Evolutionary conservation across 2,888 invertebrate species (phyloP).

Genomic region (Phorcus lineatus): DNA sequence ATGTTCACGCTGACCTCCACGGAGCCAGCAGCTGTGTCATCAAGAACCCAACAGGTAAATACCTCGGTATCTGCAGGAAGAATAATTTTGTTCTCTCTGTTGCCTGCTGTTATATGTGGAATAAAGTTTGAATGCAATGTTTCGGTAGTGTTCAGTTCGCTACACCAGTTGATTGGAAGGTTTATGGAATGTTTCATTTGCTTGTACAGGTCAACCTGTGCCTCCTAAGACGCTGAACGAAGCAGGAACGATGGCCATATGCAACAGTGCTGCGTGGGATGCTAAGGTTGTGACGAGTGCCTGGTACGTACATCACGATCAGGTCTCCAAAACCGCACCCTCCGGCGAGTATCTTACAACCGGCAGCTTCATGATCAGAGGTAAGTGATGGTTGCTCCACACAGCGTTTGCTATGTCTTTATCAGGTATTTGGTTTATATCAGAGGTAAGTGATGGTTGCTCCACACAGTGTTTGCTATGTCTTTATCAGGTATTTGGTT

Average conservation of each 20-base stretch:
- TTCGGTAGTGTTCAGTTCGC: too few species aligned
- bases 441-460: constrained; percentile 74
- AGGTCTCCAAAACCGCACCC: constrained; percentile 97
- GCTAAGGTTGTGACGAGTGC: constrained; percentile 96
- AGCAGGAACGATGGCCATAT: constrained; percentile 95
- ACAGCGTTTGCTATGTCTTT: too few species aligned
- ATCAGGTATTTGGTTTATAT: too few species aligned
- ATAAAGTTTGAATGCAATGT: too few species aligned
- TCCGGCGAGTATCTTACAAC: constrained; percentile 97
- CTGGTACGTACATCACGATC: constrained; percentile 97
- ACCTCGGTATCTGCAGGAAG: too few species aligned
- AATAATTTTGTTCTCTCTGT: too few species aligned
- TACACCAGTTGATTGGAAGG: too few species aligned
- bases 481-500: too few species aligned
- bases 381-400: constrained; percentile 36
- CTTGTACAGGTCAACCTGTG: constrained; percentile 78
- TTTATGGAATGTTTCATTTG: neutral
- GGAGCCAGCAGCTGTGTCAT: constrained; percentile 85
- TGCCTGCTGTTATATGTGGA: too few species aligned
- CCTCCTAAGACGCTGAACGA: constrained; percentile 97
- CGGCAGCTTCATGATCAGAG: constrained; percentile 80
- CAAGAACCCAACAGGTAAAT: constrained; percentile 83
- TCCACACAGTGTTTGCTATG: too few species aligned
- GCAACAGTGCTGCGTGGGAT: constrained; percentile 96
- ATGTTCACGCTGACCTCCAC: constrained; percentile 93